These are phyloP conservation scores for Amphipyra berbera DNA, from an alignment of 2,888 invertebrate genomes.

Conservation along the genomic window DNA sequence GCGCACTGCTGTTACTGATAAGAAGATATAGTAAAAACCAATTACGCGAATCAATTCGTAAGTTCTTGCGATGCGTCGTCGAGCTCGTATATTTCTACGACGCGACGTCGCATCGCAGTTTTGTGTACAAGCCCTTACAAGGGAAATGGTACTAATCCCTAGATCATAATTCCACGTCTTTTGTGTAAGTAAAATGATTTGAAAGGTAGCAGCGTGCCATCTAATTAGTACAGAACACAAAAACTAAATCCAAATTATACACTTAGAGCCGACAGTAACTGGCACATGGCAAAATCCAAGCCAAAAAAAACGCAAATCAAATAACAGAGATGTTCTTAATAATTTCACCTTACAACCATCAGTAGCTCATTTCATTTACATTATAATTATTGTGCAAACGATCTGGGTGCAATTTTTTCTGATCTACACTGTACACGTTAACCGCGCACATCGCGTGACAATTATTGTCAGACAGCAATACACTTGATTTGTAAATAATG, in stretches of 20 bases:
- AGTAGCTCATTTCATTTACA: slow-evolving; percentile 59
- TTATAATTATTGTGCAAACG: slow-evolving; percentile 53
- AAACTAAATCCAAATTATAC: slow-evolving; percentile 24
- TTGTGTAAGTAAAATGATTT: neutral
- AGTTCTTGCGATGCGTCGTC: too few species aligned
- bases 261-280: slow-evolving; percentile 10
- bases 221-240: slow-evolving; percentile 12
- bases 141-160: too few species aligned
- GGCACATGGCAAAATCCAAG: slow-evolving; percentile 12
- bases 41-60: too few species aligned
- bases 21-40: too few species aligned
- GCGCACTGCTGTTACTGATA: too few species aligned
- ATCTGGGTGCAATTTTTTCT: slow-evolving; percentile 51
- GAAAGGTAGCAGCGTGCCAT: neutral
- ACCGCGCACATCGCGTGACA: slow-evolving; percentile 70
- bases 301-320: slow-evolving; percentile 23
- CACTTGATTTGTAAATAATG: slow-evolving; percentile 87
- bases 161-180: too few species aligned
- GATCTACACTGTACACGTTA: slow-evolving; percentile 43
- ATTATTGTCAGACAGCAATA: slow-evolving; percentile 64
- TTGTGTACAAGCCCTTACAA: too few species aligned
- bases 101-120: too few species aligned
- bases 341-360: slow-evolving; percentile 45
- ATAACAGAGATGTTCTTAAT: slow-evolving; percentile 49
- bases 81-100: too few species aligned